These are phyloP conservation scores for Perithous albicinctus DNA, from an alignment of 2,888 invertebrate species.

Conservation along the genomic window DNA sequence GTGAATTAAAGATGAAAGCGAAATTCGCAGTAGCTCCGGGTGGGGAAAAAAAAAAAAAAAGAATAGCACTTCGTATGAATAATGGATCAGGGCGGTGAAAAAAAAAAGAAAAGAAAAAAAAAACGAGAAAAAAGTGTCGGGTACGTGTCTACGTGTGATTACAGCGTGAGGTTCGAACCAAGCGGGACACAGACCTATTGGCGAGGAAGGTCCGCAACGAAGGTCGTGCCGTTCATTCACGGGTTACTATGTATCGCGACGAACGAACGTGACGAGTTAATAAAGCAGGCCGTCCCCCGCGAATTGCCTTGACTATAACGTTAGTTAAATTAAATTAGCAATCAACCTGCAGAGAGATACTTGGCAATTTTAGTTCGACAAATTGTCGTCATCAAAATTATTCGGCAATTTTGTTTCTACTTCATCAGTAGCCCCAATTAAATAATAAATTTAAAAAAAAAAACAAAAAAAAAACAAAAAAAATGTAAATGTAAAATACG, in stretches of 20 bases:
- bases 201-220: constrained; percentile 15
- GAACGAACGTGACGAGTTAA: constrained; percentile 45
- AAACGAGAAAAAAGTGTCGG: constrained; percentile 25
- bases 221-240: constrained; percentile 33
- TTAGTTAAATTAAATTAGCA: background rate
- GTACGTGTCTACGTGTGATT: constrained; percentile 37
- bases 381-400: background rate
- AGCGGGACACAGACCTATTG: constrained; percentile 27
- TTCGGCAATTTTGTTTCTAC: background rate
- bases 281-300: constrained; percentile 7
- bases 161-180: constrained; percentile 24
- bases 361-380: background rate
- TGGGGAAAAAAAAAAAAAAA: background rate
- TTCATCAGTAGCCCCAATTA: background rate
- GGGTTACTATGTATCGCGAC: constrained; percentile 13
- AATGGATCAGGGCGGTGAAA: constrained; percentile 8
- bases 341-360: background rate
- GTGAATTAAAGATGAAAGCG: background rate
- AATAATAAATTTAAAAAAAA: background rate
- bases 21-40: too few relatives aligned
- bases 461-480: too few relatives aligned
- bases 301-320: background rate
- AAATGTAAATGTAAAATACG: background rate
- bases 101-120: too few relatives aligned
- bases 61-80: constrained; percentile 30